These are phyloP conservation scores for Vimba vimba DNA, from an alignment of 2,113 vertebrate species.

Conservation along the genomic window DNA sequence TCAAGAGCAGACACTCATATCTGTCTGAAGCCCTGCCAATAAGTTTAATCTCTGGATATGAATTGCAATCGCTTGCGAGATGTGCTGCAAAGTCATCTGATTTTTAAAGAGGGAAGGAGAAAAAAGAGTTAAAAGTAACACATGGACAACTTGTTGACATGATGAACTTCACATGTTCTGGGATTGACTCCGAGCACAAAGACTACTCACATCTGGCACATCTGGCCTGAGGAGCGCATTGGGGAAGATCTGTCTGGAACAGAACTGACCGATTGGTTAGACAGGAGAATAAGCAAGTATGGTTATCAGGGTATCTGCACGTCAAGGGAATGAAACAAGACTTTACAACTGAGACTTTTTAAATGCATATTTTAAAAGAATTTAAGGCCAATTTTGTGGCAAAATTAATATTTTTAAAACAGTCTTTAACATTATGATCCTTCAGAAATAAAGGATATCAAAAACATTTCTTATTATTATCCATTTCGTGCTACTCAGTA, in stretches of 20 bases:
- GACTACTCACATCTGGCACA: slow-evolving; percentile 47
- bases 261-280: slow-evolving; percentile 2
- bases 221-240: neutral
- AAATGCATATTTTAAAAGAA: too few species aligned
- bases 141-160: slow-evolving; percentile 34
- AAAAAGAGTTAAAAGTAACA: slow-evolving; percentile 46
- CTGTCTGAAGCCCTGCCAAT: slow-evolving; percentile 59
- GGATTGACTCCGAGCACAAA: slow-evolving; percentile 13
- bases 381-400: neutral
- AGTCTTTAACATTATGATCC: neutral
- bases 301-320: neutral
- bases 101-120: slow-evolving; percentile 26
- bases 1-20: slow-evolving; percentile 41
- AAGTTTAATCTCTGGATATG: slow-evolving; percentile 32
- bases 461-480: neutral
- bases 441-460: neutral
- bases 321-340: neutral
- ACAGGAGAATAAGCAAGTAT: neutral
- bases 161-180: slow-evolving; percentile 42
- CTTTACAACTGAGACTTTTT: neutral
- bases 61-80: slow-evolving; percentile 45
- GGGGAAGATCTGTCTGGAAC: neutral
- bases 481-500: too few species aligned
- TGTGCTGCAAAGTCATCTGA: slow-evolving; percentile 44
- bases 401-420: neutral